Evolutionary conservation across 2,888 invertebrate genomes (phyloP).

Genomic region (Oxyscelio sp.): DNA sequence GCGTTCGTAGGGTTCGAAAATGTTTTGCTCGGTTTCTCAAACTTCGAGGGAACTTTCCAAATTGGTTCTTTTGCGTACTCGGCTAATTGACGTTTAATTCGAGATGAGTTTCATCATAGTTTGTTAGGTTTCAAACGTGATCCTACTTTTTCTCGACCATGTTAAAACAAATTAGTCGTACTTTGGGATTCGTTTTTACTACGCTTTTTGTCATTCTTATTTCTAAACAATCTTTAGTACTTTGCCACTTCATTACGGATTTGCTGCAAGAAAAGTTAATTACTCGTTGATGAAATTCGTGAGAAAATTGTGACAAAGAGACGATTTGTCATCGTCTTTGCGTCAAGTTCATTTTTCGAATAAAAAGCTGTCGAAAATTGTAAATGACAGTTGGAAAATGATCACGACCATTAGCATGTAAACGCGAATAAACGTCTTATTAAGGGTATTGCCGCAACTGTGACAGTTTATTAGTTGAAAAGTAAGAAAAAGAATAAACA

Average conservation of each 20-base stretch:
- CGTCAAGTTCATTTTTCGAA: neutral
- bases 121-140: slow-evolving; percentile 8
- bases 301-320: slow-evolving; percentile 27
- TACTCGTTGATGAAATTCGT: slow-evolving; percentile 20
- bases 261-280: slow-evolving; percentile 45
- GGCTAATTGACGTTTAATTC: neutral
- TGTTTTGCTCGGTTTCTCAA: slow-evolving; percentile 3
- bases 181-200: slow-evolving; percentile 21
- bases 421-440: neutral
- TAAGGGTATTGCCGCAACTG: slow-evolving; percentile 6
- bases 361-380: neutral
- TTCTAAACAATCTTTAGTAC: slow-evolving; percentile 3
- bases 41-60: slow-evolving; percentile 3
- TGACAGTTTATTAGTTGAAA: slow-evolving; percentile 29
- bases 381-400: neutral
- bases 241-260: slow-evolving; percentile 36
- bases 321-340: neutral
- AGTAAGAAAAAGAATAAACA: too few relatives aligned
- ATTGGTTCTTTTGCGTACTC: slow-evolving; percentile 10
- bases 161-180: slow-evolving; percentile 43
- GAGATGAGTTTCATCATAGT: slow-evolving; percentile 21
- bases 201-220: slow-evolving; percentile 10
- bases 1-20: neutral
- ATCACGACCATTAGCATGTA: neutral
- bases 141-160: slow-evolving; percentile 6